Evolutionary conservation across 2,797 vertebrate genomes (phyloP), one percentile per base, ranked within the genome.

Genomic region (Chiroxiphia lanceolata): DNA sequence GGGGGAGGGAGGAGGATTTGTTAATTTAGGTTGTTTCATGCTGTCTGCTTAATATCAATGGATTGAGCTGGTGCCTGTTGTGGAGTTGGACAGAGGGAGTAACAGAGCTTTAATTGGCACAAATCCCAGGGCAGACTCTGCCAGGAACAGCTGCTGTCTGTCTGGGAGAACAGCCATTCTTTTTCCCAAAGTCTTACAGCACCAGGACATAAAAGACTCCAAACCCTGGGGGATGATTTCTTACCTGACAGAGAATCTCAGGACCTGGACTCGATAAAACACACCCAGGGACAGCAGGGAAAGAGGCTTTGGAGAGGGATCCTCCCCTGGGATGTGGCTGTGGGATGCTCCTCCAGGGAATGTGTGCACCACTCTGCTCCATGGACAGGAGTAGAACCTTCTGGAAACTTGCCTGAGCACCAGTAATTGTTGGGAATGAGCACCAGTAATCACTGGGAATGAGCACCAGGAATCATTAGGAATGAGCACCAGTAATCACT

Each of bases 71-170:
- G 45, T 36, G 76, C n/a, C 80, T 89, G 77, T 14, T 65, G 60
- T 64, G 21, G 72, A 68, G 72, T 0, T 33, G 92, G 86, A 42
- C 50, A 45, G 64, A 6, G 64, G 72, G 27, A 81, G 85, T 7
- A 88, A 33, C 53, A 56, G 83, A 83, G 81, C 85, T 76, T 90
- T 75, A 84, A 22, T 5, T 92, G 96, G 90, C 90, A 71, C 4
- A 8, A 51, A 38, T 75, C 94, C 95, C 89, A 47, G 13, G 2
- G 85, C 88, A 71, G 90, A 13, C 84, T 61, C 29, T 91, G 94
- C 85, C 96, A 90, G 76, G 34, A 91, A 3, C 90, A 90, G 93
- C 92, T 90, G 96, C 88, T 88, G 15, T 38, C 76, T 77, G 90
- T 75, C 94, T 88, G 86, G 22, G 72, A 80, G 33, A 36, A 48